Conservation (phyloP, 2,797 vertebrate species). For the Pitangus sulphuratus region DNA sequence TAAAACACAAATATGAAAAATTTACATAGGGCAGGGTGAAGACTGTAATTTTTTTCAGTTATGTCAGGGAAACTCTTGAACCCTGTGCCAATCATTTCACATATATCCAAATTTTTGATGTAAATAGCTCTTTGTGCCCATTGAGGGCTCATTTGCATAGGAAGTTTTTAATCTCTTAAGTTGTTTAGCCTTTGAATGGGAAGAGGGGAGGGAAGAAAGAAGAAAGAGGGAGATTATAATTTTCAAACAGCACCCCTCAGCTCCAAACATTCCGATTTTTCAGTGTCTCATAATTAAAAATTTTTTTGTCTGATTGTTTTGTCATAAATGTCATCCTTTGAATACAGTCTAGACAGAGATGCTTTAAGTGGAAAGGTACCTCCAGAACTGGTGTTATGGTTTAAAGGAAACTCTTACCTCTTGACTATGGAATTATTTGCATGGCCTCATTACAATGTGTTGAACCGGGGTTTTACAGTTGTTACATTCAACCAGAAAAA, state of each 20-base stretch:
- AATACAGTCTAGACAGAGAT: background rate
- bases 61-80: background rate
- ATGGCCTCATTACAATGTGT: background rate
- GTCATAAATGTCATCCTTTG: background rate
- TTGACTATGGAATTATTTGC: background rate
- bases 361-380: fast-evolving
- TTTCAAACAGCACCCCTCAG: background rate
- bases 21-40: background rate
- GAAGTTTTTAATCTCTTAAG: background rate
- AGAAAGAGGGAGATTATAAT: background rate
- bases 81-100: background rate
- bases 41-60: background rate
- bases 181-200: background rate
- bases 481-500: background rate
- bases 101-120: background rate
- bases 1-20: background rate
- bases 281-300: background rate
- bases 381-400: background rate
- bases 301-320: background rate
- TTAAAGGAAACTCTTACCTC: background rate
- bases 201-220: fast-evolving
- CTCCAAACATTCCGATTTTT: background rate
- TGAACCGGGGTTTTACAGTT: background rate
- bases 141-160: background rate
- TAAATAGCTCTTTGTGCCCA: background rate